phyloP scores from a whole-genome alignment of 1,140 invertebrate species.

The Anoplolepis gracilipes region DNA sequence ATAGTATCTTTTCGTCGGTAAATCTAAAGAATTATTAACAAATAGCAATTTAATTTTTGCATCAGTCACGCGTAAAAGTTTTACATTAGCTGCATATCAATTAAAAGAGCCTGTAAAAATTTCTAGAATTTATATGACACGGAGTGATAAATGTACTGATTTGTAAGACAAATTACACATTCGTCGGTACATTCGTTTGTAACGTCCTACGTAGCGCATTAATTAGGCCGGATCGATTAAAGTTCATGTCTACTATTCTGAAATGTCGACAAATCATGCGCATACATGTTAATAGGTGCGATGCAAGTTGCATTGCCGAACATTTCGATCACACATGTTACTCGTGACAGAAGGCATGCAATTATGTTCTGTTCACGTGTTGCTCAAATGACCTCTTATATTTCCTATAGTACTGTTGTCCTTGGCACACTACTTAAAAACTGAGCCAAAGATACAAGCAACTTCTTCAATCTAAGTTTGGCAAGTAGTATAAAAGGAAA shows the following conservation, averaged over 20 bases:
- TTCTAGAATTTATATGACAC: background rate
- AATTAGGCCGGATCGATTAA: background rate
- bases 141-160: background rate
- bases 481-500: constrained; percentile 13
- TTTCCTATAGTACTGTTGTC: background rate
- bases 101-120: background rate
- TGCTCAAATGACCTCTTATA: constrained; percentile 5
- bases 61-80: background rate
- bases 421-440: constrained; percentile 11
- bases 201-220: background rate
- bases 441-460: background rate
- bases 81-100: background rate
- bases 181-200: background rate
- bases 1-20: background rate
- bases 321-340: constrained; percentile 3
- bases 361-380: constrained; percentile 46
- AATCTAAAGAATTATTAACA: constrained; percentile 1
- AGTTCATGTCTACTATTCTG: background rate
- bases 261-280: background rate
- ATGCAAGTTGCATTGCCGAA: background rate
- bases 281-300: background rate
- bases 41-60: background rate
- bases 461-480: constrained; percentile 37
- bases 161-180: background rate
- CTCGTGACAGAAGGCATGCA: background rate